Conservation (phyloP, 2,113 vertebrate genomes). For the Nesoenas mayeri region DNA sequence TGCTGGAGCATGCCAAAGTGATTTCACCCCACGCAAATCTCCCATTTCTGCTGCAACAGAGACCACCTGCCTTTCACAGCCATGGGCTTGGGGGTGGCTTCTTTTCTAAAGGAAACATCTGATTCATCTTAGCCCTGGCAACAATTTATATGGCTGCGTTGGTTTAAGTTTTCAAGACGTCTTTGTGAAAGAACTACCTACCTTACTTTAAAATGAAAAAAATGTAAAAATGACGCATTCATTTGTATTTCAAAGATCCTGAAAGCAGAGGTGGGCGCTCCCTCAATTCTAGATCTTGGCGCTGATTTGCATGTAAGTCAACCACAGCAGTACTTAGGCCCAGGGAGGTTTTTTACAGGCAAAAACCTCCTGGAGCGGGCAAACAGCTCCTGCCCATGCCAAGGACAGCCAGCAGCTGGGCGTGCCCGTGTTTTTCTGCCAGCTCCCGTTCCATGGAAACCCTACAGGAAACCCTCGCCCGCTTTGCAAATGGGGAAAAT, state of each 20-base stretch:
- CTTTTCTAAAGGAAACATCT: neutral
- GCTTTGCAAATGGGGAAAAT: neutral
- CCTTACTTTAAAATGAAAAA: neutral
- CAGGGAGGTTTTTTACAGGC: neutral
- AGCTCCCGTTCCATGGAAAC: neutral
- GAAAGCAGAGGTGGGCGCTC: neutral
- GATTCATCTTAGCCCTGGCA: neutral
- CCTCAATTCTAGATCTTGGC: neutral
- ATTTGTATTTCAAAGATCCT: neutral
- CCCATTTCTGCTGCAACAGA: neutral
- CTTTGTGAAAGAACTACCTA: neutral
- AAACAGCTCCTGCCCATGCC: neutral
- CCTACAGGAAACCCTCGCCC: neutral
- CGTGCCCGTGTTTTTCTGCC: neutral
- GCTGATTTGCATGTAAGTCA: fast-evolving
- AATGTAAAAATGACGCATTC: neutral
- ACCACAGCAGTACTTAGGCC: neutral
- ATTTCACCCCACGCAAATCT: neutral
- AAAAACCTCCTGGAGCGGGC: fast-evolving
- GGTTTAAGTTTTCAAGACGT: neutral
- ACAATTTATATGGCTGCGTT: neutral
- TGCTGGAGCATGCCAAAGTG: neutral
- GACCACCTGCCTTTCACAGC: neutral
- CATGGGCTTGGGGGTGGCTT: neutral
- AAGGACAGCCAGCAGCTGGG: neutral